Evolutionary conservation across 2,113 vertebrate genomes (phyloP).

Genomic region (Saimiri boliviensis): DNA sequence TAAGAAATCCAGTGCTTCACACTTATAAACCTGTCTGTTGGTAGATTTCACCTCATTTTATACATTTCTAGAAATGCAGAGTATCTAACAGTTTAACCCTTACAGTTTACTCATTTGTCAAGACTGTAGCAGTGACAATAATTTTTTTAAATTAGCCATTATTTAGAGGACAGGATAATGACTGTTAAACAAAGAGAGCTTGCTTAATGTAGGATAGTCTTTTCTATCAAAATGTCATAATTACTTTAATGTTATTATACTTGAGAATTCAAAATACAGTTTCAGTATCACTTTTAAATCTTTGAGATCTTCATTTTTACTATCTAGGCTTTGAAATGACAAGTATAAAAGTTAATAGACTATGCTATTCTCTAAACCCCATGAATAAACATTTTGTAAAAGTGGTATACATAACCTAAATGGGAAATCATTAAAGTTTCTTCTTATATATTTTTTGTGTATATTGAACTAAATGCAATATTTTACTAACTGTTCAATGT

Average conservation of each 20-base stretch:
- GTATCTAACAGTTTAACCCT: not conserved
- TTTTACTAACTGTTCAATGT: not conserved
- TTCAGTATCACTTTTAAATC: not conserved
- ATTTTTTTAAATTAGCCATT: not conserved
- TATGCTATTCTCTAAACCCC: not conserved
- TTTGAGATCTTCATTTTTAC: constrained; percentile 10
- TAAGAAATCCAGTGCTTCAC: not conserved
- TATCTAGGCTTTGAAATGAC: constrained; percentile 11
- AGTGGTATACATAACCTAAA: not conserved
- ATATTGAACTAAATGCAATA: not conserved
- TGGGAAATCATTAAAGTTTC: constrained; percentile 29
- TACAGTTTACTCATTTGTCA: not conserved
- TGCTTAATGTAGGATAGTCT: not conserved
- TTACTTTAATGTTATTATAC: constrained; percentile 28
- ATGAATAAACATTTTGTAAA: constrained; percentile 23
- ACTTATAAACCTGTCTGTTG: not conserved
- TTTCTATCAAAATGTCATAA: constrained; percentile 24
- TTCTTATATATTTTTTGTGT: not conserved
- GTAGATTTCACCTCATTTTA: constrained; percentile 27
- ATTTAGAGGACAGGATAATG: constrained; percentile 6
- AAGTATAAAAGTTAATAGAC: not conserved
- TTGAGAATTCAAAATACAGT: not conserved
- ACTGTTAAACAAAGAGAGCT: not conserved
- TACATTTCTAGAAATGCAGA: not conserved
- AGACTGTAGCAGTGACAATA: not conserved